Conservation (phyloP, 2,797 vertebrate genomes). For the Heterohyrax brucei region DNA sequence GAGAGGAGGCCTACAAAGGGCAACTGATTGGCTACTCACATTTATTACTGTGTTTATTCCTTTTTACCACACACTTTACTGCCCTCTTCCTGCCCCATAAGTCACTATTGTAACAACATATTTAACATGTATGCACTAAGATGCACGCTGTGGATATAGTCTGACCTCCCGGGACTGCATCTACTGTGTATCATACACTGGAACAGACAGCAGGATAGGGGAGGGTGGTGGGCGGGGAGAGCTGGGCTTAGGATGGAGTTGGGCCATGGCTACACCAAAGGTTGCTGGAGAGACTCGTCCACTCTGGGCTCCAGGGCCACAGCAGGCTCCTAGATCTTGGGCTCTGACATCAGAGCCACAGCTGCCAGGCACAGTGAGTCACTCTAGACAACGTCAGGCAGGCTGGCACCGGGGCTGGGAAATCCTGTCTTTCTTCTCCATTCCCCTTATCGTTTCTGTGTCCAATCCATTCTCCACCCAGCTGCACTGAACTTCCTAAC, state of each 20-base stretch:
- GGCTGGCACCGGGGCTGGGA: conserved; percentile 76
- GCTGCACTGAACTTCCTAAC: not conserved
- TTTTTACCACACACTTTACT: too few species aligned
- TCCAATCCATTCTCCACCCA: conserved; percentile 46
- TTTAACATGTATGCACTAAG: not conserved
- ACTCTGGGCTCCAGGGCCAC: not conserved
- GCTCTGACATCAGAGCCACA: not conserved
- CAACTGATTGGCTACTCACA: not conserved
- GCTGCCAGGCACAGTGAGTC: conserved; percentile 71
- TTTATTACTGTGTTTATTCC: not conserved
- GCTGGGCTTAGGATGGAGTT: not conserved
- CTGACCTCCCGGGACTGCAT: not conserved
- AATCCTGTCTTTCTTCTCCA: conserved; percentile 80
- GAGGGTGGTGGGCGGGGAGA: not conserved
- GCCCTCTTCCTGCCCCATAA: not conserved
- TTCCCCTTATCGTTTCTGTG: conserved; percentile 23
- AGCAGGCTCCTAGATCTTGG: not conserved
- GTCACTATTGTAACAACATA: not conserved
- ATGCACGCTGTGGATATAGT: not conserved
- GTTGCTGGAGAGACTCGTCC: not conserved
- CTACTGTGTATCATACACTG: accelerated
- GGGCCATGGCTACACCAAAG: not conserved
- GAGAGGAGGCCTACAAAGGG: not conserved
- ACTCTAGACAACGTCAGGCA: conserved; percentile 51
- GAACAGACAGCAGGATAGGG: not conserved